Percentiles rank a stretch among this genome's conserved stretches.
Evolutionary conservation across 2,797 vertebrate species (phyloP).

Genomic region (Cossypha niveicapilla): DNA sequence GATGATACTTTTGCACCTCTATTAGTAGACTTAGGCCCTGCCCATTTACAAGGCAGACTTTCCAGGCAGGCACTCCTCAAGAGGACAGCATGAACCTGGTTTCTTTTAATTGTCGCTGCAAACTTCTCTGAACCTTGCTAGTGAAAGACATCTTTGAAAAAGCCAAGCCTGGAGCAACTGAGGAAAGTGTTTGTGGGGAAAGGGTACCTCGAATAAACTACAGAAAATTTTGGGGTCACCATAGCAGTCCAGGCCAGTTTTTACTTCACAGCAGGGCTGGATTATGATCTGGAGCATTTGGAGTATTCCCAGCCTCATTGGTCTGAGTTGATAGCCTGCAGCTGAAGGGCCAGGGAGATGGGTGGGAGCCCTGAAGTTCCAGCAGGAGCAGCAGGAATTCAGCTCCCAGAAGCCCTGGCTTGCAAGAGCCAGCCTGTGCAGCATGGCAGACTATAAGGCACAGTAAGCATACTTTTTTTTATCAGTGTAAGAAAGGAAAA

Average conservation of each 20-base stretch:
- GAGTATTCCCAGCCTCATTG: background rate
- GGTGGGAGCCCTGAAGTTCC: background rate
- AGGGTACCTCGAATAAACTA: background rate
- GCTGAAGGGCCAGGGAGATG: background rate
- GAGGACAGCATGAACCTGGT: background rate
- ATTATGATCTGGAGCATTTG: background rate
- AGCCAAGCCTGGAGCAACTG: background rate
- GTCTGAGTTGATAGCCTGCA: background rate
- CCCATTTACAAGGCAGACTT: background rate
- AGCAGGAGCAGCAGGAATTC: background rate
- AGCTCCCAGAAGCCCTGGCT: background rate
- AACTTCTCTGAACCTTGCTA: background rate
- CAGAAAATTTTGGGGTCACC: background rate
- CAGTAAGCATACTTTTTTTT: background rate
- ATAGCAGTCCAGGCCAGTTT: background rate
- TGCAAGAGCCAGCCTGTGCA: background rate
- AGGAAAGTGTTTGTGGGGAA: background rate
- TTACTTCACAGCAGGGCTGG: background rate
- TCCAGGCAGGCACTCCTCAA: background rate
- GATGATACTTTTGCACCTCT: background rate
- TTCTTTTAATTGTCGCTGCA: background rate
- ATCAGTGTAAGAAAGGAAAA: background rate
- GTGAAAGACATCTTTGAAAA: background rate
- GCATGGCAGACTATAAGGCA: accelerated
- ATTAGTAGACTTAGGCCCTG: background rate